A percentile compares a stretch with the other conserved stretches of the same genome.
Evolutionary conservation across 1,140 invertebrate species (phyloP).

Genomic region (Drosophila dunni): DNA sequence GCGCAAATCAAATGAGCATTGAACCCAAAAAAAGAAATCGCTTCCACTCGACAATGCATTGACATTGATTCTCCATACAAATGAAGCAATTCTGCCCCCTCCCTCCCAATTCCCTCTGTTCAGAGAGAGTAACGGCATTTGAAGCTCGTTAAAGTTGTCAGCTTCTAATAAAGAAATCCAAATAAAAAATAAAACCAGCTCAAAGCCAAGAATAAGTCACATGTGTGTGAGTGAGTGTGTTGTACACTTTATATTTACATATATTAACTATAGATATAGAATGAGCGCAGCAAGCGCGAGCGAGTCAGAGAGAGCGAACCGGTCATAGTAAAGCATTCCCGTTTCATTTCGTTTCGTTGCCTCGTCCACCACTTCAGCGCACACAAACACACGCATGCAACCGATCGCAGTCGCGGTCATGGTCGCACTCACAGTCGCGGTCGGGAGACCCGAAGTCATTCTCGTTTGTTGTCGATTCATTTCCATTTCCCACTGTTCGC

Average conservation of each 20-base stretch:
- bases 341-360: slow-evolving; percentile 9
- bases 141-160: slow-evolving; percentile 33
- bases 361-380: background rate
- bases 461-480: slow-evolving; percentile 28
- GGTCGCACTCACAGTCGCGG: slow-evolving; percentile 1
- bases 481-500: slow-evolving; percentile 42
- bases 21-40: slow-evolving; percentile 21
- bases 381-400: background rate
- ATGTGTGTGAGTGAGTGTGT: slow-evolving; percentile 22
- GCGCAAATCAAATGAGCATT: slow-evolving; percentile 53
- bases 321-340: slow-evolving; percentile 43
- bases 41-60: slow-evolving; percentile 56
- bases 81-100: slow-evolving; percentile 4
- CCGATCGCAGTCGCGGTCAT: slow-evolving; percentile 28
- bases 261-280: slow-evolving; percentile 20
- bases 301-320: slow-evolving; percentile 12
- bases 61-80: slow-evolving; percentile 31
- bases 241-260: background rate
- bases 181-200: slow-evolving; percentile 7
- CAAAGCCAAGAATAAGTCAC: slow-evolving; percentile 36
- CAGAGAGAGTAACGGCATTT: slow-evolving; percentile 49
- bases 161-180: slow-evolving; percentile 8
- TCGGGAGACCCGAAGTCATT: background rate
- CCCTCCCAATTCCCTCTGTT: background rate
- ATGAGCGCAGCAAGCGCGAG: slow-evolving; percentile 1